A percentile compares a stretch with the other conserved stretches of the same genome.
Evolutionary conservation across 1,140 invertebrate species (phyloP).

Genomic region (Gonioctena quinquepunctata): DNA sequence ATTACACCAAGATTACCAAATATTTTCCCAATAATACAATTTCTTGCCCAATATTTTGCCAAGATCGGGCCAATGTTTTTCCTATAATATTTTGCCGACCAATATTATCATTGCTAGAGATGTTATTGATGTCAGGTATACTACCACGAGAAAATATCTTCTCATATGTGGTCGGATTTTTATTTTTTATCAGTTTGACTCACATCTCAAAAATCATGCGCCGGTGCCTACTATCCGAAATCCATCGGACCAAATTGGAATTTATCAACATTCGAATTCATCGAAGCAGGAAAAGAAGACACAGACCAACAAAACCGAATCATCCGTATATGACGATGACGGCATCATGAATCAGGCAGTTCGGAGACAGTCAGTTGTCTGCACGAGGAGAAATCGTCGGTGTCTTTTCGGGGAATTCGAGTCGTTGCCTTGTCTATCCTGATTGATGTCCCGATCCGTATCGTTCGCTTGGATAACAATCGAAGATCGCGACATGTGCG

Average conservation of each 20-base stretch:
- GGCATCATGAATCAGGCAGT: not conserved
- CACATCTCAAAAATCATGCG: too few relatives aligned
- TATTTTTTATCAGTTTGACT: too few relatives aligned
- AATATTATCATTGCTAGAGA: too few relatives aligned
- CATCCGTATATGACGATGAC: constrained; percentile 8
- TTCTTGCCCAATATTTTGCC: too few relatives aligned
- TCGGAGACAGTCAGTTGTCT: not conserved
- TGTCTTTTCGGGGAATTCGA: not conserved
- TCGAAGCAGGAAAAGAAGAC: not conserved
- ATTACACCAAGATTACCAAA: too few relatives aligned
- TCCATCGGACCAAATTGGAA: not conserved
- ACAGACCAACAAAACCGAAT: not conserved
- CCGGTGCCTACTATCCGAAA: not conserved
- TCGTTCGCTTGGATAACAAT: not conserved
- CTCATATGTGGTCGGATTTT: too few relatives aligned
- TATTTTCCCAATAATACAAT: too few relatives aligned
- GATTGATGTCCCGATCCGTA: not conserved
- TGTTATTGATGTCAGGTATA: too few relatives aligned
- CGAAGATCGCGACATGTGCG: constrained; percentile 2
- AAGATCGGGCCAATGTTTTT: too few relatives aligned
- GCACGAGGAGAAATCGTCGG: not conserved
- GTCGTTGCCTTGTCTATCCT: not conserved
- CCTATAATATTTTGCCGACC: too few relatives aligned
- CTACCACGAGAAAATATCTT: too few relatives aligned
- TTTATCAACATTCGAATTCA: not conserved